Percentiles rank a stretch among this genome's conserved stretches.
phyloP scores from a whole-genome alignment of 2,888 invertebrate species.

The Fabriciana adippe region DNA sequence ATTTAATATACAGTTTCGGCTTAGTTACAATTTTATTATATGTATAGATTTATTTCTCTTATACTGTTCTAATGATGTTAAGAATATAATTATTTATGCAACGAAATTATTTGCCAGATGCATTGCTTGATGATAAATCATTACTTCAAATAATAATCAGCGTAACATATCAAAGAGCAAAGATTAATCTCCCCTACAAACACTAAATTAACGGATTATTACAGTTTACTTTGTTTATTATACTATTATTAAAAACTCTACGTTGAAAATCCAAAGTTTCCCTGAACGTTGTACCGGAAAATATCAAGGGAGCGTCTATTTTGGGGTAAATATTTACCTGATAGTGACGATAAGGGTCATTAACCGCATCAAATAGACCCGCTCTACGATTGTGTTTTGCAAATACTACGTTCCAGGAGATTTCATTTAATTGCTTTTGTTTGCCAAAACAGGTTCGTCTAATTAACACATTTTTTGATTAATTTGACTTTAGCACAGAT shows the following conservation, averaged over 20 bases:
- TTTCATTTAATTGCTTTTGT: conserved; percentile 7
- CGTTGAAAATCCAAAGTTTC: conserved; percentile 2
- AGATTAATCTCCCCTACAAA: too few relatives aligned
- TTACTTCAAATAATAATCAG: too few relatives aligned
- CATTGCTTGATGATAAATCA: too few relatives aligned
- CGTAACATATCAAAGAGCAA: too few relatives aligned
- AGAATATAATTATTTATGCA: too few relatives aligned
- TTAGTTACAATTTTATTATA: too few relatives aligned
- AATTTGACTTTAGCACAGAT: background rate
- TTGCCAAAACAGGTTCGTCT: background rate
- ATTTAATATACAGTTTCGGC: too few relatives aligned
- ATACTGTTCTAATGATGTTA: too few relatives aligned
- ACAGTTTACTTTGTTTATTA: background rate
- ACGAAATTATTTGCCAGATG: too few relatives aligned
- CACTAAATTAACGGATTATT: too few relatives aligned
- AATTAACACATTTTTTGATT: background rate
- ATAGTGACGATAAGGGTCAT: conserved; percentile 43
- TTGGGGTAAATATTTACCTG: conserved; percentile 39
- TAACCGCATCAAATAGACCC: conserved; percentile 34
- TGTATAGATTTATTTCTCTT: too few relatives aligned
- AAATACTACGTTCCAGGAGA: background rate
- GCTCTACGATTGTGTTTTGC: conserved; percentile 17
- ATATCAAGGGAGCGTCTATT: conserved; percentile 23
- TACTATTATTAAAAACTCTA: conserved; percentile 1
- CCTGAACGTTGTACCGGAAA: conserved; percentile 17